These are phyloP conservation scores for Cheilosia scutellata DNA, from an alignment of 2,888 invertebrate genomes.

Conservation along the genomic window DNA sequence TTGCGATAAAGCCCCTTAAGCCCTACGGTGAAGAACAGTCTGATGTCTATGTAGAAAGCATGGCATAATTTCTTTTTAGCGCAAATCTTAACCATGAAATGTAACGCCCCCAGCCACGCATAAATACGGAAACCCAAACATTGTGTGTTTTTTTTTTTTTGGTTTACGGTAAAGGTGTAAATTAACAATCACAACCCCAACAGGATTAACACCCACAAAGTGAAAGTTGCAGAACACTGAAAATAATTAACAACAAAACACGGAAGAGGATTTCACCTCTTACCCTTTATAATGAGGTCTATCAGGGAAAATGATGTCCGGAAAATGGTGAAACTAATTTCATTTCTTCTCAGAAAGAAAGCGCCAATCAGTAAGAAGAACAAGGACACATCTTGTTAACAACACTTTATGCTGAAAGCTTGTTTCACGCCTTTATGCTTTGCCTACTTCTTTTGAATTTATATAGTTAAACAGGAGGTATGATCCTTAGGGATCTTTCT, in stretches of 20 bases:
- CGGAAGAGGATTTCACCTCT: slow-evolving; percentile 28
- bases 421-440: neutral
- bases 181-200: slow-evolving; percentile 33
- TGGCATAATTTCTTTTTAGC: neutral
- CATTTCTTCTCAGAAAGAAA: neutral
- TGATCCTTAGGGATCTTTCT: neutral
- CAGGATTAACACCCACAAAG: slow-evolving; percentile 46
- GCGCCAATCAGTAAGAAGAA: slow-evolving; percentile 17
- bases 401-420: slow-evolving; percentile 15
- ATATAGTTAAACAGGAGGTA: neutral
- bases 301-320: neutral
- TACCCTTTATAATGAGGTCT: slow-evolving; percentile 38
- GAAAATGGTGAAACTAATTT: slow-evolving; percentile 20
- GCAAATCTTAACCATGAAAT: slow-evolving; percentile 43
- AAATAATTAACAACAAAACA: slow-evolving; percentile 25
- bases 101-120: slow-evolving; percentile 16
- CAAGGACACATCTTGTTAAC: slow-evolving; percentile 11
- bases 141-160: neutral
- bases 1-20: no score
- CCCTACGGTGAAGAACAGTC: no score
- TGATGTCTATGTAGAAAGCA: no score
- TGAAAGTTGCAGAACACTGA: slow-evolving; percentile 34
- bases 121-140: slow-evolving; percentile 19
- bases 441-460: neutral
- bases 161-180: slow-evolving; percentile 36